Evolutionary conservation across 2,888 invertebrate species (phyloP).

Genomic region (Diarsia dahlii): DNA sequence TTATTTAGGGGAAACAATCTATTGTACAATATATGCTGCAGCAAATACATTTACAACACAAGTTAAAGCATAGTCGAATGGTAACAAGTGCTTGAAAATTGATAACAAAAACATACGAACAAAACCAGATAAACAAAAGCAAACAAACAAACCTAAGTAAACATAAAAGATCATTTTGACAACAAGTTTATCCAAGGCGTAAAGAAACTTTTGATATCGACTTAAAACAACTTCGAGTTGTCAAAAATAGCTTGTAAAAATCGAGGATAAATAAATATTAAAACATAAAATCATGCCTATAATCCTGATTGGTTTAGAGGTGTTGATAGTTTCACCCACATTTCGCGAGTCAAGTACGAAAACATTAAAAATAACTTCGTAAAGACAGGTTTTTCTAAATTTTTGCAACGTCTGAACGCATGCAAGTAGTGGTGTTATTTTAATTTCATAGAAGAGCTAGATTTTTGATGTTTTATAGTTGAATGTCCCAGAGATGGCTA

Average conservation of each 20-base stretch:
- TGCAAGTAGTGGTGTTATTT: conserved; percentile 65
- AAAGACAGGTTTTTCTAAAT: background rate
- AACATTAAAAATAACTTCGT: background rate
- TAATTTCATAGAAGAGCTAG: conserved; percentile 86
- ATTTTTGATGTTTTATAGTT: conserved; percentile 86
- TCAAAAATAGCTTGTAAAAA: background rate
- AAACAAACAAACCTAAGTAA: background rate
- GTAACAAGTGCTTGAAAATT: background rate
- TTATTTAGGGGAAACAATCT: background rate
- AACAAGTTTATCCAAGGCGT: background rate
- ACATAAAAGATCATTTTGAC: background rate
- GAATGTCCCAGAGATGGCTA: conserved; percentile 74
- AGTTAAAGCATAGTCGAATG: background rate
- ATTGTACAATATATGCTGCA: no score
- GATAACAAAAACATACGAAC: background rate
- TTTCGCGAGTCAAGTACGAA: background rate
- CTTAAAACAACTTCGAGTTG: background rate
- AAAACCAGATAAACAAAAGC: background rate
- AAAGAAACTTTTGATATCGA: background rate
- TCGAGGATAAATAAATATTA: background rate
- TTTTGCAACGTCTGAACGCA: conserved; percentile 62
- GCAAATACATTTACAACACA: no score
- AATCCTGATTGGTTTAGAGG: background rate
- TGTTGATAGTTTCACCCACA: background rate
- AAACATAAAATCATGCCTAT: background rate